Percentiles rank a stretch among this genome's conserved stretches.
Evolutionary conservation across 2,113 vertebrate species (phyloP).

Genomic region (Prunella fulvescens): DNA sequence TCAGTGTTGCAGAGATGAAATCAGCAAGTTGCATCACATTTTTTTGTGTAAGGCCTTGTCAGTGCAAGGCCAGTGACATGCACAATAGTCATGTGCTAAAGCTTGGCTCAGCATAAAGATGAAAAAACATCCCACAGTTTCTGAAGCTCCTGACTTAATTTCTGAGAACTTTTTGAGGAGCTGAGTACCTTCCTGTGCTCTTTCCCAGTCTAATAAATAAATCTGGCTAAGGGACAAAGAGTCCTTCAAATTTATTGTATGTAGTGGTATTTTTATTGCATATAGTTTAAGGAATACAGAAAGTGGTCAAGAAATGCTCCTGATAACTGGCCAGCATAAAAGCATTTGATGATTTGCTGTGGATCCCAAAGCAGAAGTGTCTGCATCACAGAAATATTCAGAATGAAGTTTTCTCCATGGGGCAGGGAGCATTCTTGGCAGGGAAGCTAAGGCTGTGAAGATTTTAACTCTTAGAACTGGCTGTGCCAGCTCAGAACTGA

Average conservation of each 20-base stretch:
- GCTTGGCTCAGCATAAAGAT: neutral
- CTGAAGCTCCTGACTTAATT: neutral
- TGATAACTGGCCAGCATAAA: neutral
- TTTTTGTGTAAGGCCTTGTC: neutral
- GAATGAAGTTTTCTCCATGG: neutral
- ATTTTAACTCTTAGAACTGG: neutral
- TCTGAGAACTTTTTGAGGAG: neutral
- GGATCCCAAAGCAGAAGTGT: neutral
- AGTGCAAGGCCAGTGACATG: neutral
- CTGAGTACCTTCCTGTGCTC: neutral
- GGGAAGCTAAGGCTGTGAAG: neutral
- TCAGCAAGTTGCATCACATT: neutral
- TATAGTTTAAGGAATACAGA: neutral
- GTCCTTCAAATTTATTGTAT: neutral
- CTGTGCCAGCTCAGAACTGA: neutral
- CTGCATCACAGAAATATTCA: neutral
- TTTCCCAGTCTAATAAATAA: neutral
- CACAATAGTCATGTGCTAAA: neutral
- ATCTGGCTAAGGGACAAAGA: neutral
- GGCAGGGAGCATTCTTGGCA: neutral
- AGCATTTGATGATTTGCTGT: neutral
- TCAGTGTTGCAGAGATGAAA: neutral
- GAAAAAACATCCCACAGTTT: neutral
- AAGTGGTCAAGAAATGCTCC: neutral
- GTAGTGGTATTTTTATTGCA: neutral